These are phyloP conservation scores for Drosophila bifasciata DNA, from an alignment of 1,140 invertebrate genomes.

Conservation along the genomic window DNA sequence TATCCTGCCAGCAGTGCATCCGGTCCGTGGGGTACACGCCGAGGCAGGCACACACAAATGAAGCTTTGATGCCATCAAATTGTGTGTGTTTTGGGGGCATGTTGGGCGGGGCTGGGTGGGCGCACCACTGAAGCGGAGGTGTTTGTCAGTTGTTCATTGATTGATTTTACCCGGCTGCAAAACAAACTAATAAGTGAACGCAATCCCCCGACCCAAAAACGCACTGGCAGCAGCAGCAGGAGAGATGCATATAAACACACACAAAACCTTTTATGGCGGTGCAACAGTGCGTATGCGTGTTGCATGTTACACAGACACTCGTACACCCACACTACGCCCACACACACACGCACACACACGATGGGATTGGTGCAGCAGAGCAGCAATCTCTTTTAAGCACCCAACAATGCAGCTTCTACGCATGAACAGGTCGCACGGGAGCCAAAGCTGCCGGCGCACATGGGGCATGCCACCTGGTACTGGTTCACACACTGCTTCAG, in stretches of 20 bases:
- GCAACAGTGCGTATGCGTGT: constrained; percentile 76
- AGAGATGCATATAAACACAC: constrained; percentile 1
- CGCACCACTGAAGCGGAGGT: constrained; percentile 31
- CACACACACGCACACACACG: constrained; percentile 1
- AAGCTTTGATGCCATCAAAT: constrained; percentile 64
- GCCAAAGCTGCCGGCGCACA: constrained; percentile 52
- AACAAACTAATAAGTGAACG: constrained; percentile 77
- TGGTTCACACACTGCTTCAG: constrained; percentile 51
- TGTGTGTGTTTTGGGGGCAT: constrained; percentile 37
- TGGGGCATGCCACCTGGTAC: constrained; percentile 39
- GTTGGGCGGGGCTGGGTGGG: neutral
- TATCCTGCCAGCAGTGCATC: constrained; percentile 68
- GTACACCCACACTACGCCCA: neutral
- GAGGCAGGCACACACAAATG: constrained; percentile 46
- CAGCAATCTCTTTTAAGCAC: constrained; percentile 58
- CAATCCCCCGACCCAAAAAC: constrained; percentile 6
- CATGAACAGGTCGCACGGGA: constrained; percentile 65
- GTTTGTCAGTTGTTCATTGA: constrained; percentile 56
- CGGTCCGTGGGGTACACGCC: constrained; percentile 36
- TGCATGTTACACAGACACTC: constrained; percentile 38
- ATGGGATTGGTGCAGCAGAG: constrained; percentile 27
- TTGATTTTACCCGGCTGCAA: constrained; percentile 68
- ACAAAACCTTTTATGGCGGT: constrained; percentile 48
- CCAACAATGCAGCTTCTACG: constrained; percentile 69
- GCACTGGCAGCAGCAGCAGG: neutral